Conservation (phyloP, 2,113 vertebrate genomes). For the Macaca nemestrina region DNA sequence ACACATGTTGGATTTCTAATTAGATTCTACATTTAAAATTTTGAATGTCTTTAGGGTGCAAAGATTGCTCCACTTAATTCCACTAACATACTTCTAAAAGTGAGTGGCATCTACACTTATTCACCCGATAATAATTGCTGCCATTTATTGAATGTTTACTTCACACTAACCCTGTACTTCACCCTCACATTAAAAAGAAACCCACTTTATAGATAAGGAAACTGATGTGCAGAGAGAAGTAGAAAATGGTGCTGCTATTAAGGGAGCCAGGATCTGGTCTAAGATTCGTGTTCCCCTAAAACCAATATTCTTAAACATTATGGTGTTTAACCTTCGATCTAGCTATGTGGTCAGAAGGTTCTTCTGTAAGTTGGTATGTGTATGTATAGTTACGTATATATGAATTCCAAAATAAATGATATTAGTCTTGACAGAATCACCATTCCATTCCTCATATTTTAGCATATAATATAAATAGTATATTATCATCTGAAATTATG, state of each 20-base stretch:
- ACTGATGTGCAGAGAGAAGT: not conserved
- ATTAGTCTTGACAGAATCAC: constrained; percentile 37
- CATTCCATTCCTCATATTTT: constrained; percentile 26
- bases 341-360: not conserved
- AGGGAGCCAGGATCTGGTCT: not conserved
- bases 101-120: not conserved
- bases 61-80: constrained; percentile 61
- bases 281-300: not conserved
- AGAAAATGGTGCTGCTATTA: not conserved
- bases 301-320: not conserved
- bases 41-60: constrained; percentile 58
- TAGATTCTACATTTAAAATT: constrained; percentile 48
- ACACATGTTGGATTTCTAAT: constrained; percentile 58
- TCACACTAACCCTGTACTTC: constrained; percentile 22
- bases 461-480: not conserved
- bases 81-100: constrained; percentile 56
- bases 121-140: not conserved
- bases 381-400: not conserved
- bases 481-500: constrained; percentile 31
- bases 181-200: not conserved
- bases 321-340: not conserved
- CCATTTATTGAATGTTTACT: constrained; percentile 30
- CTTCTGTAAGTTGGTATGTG: not conserved
- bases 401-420: not conserved
- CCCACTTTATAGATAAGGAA: not conserved